phyloP scores from a whole-genome alignment of 2,797 vertebrate species.

The Hoplostethus mediterraneus region DNA sequence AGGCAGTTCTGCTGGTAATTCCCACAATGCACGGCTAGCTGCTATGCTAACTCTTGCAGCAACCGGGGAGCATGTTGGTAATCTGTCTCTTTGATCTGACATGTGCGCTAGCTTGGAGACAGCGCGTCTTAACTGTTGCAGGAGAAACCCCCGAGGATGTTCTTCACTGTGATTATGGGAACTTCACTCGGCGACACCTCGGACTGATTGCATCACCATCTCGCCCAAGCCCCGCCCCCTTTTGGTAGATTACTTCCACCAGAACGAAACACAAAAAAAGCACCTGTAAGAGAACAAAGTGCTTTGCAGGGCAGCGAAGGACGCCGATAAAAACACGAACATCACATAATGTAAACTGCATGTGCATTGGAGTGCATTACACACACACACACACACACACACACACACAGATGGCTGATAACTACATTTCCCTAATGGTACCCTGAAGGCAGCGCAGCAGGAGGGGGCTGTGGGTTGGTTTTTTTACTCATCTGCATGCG shows the following conservation, averaged over 20 bases:
- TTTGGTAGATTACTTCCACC: no score
- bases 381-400: background rate
- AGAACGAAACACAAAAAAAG: no score
- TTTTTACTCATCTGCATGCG: conserved; percentile 33
- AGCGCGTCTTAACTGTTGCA: background rate
- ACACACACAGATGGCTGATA: conserved; percentile 11
- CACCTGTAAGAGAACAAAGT: background rate
- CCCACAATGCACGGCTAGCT: no score
- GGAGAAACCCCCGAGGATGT: background rate
- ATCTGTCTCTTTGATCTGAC: no score
- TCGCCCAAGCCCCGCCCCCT: background rate
- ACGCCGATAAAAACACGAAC: no score
- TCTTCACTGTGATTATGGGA: background rate
- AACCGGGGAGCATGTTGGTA: no score
- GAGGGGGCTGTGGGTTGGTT: background rate
- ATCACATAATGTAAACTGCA: background rate
- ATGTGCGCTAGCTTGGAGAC: no score
- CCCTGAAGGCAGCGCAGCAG: conserved; percentile 19
- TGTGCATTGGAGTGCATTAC: background rate
- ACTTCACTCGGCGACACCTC: background rate
- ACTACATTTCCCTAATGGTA: conserved; percentile 32
- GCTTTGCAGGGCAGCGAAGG: background rate
- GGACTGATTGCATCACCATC: background rate
- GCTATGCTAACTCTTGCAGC: no score
- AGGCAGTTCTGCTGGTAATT: no score